Evolutionary conservation across 1,140 invertebrate species (phyloP).

Genomic region (Nomia melanderi): DNA sequence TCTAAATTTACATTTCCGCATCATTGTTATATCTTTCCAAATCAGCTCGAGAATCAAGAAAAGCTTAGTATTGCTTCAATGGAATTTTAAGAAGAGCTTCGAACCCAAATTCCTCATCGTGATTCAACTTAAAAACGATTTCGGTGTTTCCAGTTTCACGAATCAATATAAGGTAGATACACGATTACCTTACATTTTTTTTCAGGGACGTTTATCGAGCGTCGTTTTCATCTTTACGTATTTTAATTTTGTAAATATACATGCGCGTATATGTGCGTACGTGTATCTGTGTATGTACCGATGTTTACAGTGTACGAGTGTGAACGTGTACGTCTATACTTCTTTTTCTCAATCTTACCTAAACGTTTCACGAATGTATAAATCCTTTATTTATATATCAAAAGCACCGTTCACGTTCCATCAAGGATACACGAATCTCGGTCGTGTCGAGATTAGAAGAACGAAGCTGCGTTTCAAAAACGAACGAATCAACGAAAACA

Average conservation of each 20-base stretch:
- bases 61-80: too few relatives aligned
- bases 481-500: neutral
- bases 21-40: neutral
- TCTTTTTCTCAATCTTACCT: conserved; percentile 6
- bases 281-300: neutral
- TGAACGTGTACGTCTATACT: neutral
- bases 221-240: conserved; percentile 39
- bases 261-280: conserved; percentile 24
- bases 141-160: neutral
- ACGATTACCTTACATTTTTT: conserved; percentile 3
- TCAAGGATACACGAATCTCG: neutral
- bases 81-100: too few relatives aligned
- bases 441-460: neutral
- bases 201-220: conserved; percentile 3
- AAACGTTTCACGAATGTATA: conserved; percentile 27
- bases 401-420: neutral
- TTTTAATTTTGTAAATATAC: conserved; percentile 45
- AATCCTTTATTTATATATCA: conserved; percentile 11
- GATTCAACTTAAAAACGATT: neutral
- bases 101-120: too few relatives aligned
- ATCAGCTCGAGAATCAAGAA: neutral
- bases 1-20: neutral
- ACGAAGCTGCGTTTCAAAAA: conserved; percentile 9
- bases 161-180: neutral
- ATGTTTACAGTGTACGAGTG: neutral